Percentiles rank a stretch among this genome's conserved stretches.
Conservation (phyloP, 2,797 vertebrate genomes). For the Neosilurus mollespiculum region DNA sequence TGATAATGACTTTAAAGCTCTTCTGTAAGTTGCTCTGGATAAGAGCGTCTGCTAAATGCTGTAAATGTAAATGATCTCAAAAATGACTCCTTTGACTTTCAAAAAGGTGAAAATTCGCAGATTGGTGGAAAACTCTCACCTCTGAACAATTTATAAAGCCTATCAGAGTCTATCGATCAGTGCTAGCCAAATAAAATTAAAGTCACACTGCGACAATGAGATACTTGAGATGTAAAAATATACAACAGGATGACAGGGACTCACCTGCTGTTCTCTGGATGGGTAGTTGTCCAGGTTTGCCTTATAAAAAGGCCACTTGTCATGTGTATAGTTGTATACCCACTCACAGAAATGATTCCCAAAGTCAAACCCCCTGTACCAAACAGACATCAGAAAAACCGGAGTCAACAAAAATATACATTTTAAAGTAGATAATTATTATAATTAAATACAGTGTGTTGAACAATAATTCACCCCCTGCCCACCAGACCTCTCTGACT, state of each 20-base stretch:
- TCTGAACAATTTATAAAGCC: too few relatives aligned
- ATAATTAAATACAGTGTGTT: neutral
- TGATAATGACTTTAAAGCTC: too few relatives aligned
- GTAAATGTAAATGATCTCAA: too few relatives aligned
- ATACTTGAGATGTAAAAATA: neutral
- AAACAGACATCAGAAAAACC: neutral
- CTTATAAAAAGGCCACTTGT: constrained; percentile 90
- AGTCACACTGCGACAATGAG: neutral
- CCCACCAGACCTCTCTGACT: neutral
- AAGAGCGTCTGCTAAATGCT: too few relatives aligned
- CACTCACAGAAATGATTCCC: constrained; percentile 97
- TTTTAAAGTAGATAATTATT: neutral
- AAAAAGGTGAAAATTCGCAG: too few relatives aligned
- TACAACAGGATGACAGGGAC: neutral
- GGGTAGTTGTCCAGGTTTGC: constrained; percentile 82
- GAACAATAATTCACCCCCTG: too few relatives aligned
- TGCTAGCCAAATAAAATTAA: too few relatives aligned
- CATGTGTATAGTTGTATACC: constrained; percentile 87
- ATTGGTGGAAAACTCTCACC: too few relatives aligned
- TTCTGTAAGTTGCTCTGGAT: too few relatives aligned
- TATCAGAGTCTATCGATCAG: too few relatives aligned
- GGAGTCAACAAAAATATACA: neutral
- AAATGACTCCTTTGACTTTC: too few relatives aligned
- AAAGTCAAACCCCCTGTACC: constrained; percentile 87
- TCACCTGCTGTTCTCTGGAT: constrained; percentile 83